Percentiles rank a stretch among this genome's conserved stretches.
These are phyloP conservation scores for Phrynocephalus forsythii DNA, from an alignment of 2,797 vertebrate species.

Conservation along the genomic window DNA sequence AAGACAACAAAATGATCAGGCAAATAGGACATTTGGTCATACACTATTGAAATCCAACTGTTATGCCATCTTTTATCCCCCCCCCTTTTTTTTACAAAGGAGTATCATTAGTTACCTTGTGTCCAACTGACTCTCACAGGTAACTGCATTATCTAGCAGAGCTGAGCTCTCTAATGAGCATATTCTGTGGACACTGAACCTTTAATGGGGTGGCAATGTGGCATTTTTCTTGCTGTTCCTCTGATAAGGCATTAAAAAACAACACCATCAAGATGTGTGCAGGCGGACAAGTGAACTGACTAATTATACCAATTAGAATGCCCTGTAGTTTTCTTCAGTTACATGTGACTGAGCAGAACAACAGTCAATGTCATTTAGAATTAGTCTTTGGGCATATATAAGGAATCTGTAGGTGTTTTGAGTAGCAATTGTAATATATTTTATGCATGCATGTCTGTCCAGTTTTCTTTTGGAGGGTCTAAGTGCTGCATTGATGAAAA, in stretches of 20 bases:
- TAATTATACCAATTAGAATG: conserved; percentile 46
- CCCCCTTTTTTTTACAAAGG: background rate
- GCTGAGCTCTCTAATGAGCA: background rate
- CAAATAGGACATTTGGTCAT: background rate
- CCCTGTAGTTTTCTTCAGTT: conserved; percentile 28
- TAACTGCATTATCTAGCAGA: background rate
- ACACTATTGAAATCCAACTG: background rate
- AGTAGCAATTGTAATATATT: conserved; percentile 13
- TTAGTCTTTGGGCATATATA: conserved; percentile 35
- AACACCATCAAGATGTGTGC: background rate
- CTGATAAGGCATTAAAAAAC: conserved; percentile 8
- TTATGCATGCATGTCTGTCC: background rate
- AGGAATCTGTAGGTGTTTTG: conserved; percentile 17
- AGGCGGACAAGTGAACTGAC: conserved; percentile 40
- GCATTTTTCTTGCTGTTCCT: conserved; percentile 8
- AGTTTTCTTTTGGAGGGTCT: conserved; percentile 2
- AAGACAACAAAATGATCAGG: background rate
- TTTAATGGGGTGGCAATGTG: conserved; percentile 29
- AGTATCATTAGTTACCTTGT: background rate
- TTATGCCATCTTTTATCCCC: background rate
- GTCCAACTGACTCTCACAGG: background rate
- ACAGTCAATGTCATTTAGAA: conserved; percentile 26
- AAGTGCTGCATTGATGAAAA: background rate
- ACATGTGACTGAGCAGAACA: conserved; percentile 31
- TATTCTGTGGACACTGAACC: background rate